Conservation (phyloP, 2,113 vertebrate species). For the Gymnorhina tibicen region DNA sequence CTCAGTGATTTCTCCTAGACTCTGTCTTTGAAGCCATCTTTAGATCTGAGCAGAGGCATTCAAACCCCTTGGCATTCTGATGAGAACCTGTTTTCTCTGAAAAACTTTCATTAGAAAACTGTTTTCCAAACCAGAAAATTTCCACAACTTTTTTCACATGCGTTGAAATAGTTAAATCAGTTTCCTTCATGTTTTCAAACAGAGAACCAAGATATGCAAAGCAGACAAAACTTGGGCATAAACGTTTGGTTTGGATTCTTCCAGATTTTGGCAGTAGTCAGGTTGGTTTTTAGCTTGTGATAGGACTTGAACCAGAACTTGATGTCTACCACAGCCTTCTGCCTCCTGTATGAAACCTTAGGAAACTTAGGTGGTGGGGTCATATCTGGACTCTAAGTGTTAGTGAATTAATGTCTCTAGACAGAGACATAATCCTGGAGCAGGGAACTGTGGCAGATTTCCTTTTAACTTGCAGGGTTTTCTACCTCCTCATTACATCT, state of each 20-base stretch:
- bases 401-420: neutral
- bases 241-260: neutral
- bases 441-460: neutral
- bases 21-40: neutral
- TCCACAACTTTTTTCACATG: neutral
- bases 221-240: neutral
- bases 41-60: neutral
- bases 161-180: neutral
- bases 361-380: neutral
- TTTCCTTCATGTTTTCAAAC: neutral
- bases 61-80: neutral
- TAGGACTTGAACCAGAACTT: neutral
- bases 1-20: neutral
- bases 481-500: neutral
- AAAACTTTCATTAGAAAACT: neutral
- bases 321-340: neutral
- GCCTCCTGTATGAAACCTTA: neutral
- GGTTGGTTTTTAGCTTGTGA: neutral
- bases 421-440: neutral
- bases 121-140: neutral
- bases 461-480: neutral
- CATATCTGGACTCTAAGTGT: neutral
- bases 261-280: neutral
- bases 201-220: neutral
- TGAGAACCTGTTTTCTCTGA: neutral